These are phyloP conservation scores for Pavo muticus DNA, from an alignment of 2,113 vertebrate species.

Conservation along the genomic window DNA sequence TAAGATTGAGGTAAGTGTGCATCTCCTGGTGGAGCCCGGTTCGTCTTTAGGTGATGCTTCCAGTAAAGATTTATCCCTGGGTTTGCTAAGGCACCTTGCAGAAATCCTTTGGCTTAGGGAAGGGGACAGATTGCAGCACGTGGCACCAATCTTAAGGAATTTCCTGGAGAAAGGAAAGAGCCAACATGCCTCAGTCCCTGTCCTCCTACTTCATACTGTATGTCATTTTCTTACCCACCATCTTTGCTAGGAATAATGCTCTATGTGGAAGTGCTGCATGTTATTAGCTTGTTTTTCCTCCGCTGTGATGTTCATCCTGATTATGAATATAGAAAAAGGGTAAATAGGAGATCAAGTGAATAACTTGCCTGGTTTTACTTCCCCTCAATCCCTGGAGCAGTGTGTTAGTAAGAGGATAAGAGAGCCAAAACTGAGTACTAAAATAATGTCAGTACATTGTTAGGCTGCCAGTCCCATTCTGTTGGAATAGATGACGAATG, in stretches of 20 bases:
- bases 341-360: background rate
- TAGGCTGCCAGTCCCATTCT: fast-evolving
- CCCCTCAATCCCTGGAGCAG: background rate
- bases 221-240: background rate
- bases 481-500: background rate
- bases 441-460: background rate
- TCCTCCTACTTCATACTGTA: fast-evolving
- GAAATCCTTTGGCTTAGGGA: background rate
- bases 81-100: background rate
- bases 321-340: background rate
- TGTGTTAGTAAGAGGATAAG: background rate
- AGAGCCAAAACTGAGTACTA: background rate
- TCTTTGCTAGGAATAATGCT: fast-evolving
- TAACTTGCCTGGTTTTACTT: background rate
- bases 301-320: background rate
- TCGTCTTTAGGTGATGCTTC: background rate
- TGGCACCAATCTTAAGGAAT: background rate
- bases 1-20: background rate
- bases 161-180: background rate
- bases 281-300: fast-evolving
- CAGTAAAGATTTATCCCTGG: background rate
- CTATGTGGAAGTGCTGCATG: background rate
- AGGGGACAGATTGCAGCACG: background rate
- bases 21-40: background rate
- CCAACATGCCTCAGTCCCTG: fast-evolving